Conservation (phyloP, 2,113 vertebrate species). For the Rafetus swinhoei region DNA sequence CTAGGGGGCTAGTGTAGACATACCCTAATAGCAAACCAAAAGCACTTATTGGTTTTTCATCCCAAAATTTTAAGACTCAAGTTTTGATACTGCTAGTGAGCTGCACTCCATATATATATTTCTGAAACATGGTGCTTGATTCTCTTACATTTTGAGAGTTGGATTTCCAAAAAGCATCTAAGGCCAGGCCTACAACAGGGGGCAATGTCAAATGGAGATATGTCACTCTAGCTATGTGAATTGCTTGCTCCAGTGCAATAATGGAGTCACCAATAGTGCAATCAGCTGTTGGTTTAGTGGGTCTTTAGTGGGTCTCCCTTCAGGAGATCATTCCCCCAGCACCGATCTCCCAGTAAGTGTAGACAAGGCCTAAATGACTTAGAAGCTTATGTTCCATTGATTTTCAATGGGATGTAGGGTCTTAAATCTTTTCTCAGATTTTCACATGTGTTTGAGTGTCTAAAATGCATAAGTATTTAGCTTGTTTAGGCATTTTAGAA, state of each 20-base stretch:
- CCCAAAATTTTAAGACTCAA: neutral
- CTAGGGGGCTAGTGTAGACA: no score
- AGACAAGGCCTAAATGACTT: neutral
- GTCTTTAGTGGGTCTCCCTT: no score
- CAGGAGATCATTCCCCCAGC: no score
- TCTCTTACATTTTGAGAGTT: neutral
- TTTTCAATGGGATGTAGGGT: neutral
- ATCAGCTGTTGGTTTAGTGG: no score
- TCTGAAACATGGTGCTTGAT: neutral
- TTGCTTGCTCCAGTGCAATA: no score
- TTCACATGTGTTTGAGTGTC: neutral
- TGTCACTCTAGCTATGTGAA: no score
- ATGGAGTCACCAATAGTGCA: no score
- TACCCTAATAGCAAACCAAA: rapidly evolving
- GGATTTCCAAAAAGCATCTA: neutral
- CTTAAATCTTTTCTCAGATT: neutral
- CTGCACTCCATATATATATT: neutral
- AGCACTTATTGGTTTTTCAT: rapidly evolving
- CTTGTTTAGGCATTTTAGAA: neutral
- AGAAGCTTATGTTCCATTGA: neutral
- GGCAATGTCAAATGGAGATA: no score
- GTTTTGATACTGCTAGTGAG: rapidly evolving
- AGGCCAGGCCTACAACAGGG: no score
- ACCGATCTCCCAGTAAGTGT: no score
- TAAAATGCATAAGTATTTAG: neutral